These are phyloP conservation scores for Asobara japonica DNA, from an alignment of 1,140 invertebrate genomes.

Conservation along the genomic window DNA sequence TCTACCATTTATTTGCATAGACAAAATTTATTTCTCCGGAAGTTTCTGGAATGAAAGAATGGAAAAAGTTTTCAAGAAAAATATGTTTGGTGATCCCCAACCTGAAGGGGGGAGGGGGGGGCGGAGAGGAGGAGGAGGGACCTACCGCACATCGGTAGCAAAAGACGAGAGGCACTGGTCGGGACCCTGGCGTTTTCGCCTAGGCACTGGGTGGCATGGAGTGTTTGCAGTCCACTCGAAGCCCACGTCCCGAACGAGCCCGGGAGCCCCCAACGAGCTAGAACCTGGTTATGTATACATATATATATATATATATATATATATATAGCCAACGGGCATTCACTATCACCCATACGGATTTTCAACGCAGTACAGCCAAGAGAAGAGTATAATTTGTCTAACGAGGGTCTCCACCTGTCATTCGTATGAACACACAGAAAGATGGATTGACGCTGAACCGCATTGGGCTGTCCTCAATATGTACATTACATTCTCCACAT, in stretches of 20 bases:
- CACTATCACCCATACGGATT: constrained; percentile 27
- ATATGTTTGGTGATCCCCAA: not conserved
- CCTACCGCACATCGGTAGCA: constrained; percentile 36
- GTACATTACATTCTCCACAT: not conserved
- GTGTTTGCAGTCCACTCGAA: constrained; percentile 61
- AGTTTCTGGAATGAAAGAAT: not conserved
- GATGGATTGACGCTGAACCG: constrained; percentile 42
- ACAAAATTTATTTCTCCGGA: not conserved
- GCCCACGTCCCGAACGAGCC: constrained; percentile 52
- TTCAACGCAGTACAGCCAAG: constrained; percentile 10
- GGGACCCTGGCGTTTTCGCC: constrained; percentile 29
- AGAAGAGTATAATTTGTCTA: constrained; percentile 56
- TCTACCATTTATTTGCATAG: not conserved
- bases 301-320: constrained; percentile 7
- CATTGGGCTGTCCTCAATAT: not conserved
- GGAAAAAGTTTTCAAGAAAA: not conserved
- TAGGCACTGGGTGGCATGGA: constrained; percentile 42
- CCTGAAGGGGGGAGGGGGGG: not conserved
- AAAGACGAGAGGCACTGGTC: constrained; percentile 32
- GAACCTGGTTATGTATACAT: constrained; percentile 14
- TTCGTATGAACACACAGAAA: constrained; percentile 40
- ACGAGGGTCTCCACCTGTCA: constrained; percentile 57
- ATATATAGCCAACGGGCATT: constrained; percentile 25
- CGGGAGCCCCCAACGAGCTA: not conserved
- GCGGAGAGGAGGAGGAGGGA: not conserved